Evolutionary conservation across 2,888 invertebrate species (phyloP).

Genomic region (Drosophila ustulata): DNA sequence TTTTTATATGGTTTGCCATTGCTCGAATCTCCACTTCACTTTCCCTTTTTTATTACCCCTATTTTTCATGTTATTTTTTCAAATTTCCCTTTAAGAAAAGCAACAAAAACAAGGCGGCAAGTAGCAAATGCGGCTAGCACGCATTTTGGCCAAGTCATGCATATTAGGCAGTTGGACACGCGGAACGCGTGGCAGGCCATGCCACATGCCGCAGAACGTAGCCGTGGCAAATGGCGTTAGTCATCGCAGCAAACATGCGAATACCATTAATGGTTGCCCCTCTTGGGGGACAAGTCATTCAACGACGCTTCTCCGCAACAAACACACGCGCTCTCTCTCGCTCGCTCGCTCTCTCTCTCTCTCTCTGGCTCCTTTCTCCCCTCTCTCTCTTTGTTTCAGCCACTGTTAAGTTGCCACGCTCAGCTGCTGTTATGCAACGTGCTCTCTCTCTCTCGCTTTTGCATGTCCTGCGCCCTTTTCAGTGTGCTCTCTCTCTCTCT

Average conservation of each 20-base stretch:
- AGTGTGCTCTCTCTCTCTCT: background rate
- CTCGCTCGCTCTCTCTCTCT: background rate
- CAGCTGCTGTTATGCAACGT: slow-evolving; percentile 28
- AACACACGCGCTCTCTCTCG: slow-evolving; percentile 6
- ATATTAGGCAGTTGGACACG: slow-evolving; percentile 29
- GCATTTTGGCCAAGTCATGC: slow-evolving; percentile 35
- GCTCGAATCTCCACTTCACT: slow-evolving; percentile 10
- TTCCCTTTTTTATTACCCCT: slow-evolving; percentile 3
- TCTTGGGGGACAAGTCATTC: background rate
- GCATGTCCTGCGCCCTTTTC: slow-evolving; percentile 54
- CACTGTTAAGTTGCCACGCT: slow-evolving; percentile 15
- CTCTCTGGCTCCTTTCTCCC: background rate
- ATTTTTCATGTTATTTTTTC: background rate
- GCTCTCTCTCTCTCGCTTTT: slow-evolving; percentile 9
- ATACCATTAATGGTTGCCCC: slow-evolving; percentile 12
- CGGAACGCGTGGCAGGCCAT: slow-evolving; percentile 20
- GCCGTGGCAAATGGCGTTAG: slow-evolving; percentile 53
- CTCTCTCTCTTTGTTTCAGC: background rate
- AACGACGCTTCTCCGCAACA: background rate
- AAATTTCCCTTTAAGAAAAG: background rate
- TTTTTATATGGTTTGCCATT: background rate
- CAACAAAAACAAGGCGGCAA: background rate
- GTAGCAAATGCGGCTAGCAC: slow-evolving; percentile 18
- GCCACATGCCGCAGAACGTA: slow-evolving; percentile 19
- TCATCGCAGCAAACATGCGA: slow-evolving; percentile 40